A percentile compares a stretch with the other conserved stretches of the same genome.
Evolutionary conservation across 2,113 vertebrate genomes (phyloP).

Genomic region (Bubo blakistoni): DNA sequence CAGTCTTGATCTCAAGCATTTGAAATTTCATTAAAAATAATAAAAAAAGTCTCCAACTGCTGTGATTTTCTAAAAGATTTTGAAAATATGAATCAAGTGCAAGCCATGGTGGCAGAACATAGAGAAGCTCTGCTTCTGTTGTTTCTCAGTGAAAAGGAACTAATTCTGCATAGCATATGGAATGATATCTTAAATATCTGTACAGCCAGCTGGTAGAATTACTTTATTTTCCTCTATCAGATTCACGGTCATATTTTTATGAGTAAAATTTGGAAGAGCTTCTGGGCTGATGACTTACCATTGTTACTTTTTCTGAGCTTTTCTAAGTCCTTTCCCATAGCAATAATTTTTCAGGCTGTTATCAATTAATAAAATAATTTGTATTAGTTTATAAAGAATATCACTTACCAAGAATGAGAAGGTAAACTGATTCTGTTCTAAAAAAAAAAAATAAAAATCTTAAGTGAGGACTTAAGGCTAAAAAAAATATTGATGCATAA

Average conservation of each 20-base stretch:
- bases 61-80: not conserved
- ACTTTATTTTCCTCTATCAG: constrained; percentile 4
- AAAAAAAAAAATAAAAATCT: not conserved
- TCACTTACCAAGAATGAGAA: not conserved
- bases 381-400: not conserved
- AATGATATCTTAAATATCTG: constrained; percentile 30
- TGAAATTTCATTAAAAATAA: not conserved
- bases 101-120: not conserved
- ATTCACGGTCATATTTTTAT: not conserved
- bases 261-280: not conserved
- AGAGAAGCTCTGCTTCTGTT: not conserved
- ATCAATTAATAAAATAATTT: not conserved
- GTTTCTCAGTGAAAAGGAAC: not conserved
- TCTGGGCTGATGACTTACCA: not conserved
- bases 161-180: constrained; percentile 13
- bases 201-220: constrained; percentile 17
- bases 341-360: not conserved
- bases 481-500: not conserved
- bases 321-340: not conserved
- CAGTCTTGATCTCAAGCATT: not conserved
- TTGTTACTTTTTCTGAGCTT: not conserved
- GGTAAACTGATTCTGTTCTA: not conserved
- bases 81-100: not conserved
- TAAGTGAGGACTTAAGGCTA: not conserved
- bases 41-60: not conserved